Conservation (phyloP, 2,888 invertebrate species). For the Athalia rosae region DNA sequence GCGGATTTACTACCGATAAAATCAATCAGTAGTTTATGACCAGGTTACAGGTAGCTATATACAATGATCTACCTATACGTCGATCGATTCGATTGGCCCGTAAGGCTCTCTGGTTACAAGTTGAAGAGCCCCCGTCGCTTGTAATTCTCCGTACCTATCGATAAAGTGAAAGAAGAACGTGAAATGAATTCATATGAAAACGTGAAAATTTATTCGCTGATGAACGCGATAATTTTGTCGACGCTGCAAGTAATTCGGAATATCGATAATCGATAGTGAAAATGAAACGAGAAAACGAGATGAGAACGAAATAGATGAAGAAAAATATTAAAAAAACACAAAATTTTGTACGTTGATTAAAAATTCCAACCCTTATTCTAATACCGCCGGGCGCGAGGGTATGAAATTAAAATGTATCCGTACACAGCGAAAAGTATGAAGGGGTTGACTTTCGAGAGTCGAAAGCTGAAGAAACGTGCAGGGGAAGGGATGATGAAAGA, state of each 20-base stretch:
- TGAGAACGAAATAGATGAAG: background rate
- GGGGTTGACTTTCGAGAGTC: constrained; percentile 12
- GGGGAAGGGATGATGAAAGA: constrained; percentile 4
- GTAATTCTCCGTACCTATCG: background rate
- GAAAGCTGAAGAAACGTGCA: constrained; percentile 29
- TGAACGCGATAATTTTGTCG: too few species aligned
- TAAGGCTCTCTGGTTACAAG: constrained; percentile 8
- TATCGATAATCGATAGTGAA: too few species aligned
- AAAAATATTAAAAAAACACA: constrained; percentile 16
- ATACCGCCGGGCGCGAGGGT: background rate
- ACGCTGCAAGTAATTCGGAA: too few species aligned
- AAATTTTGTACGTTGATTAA: constrained; percentile 35
- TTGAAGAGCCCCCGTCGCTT: background rate
- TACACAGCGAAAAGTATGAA: constrained; percentile 19
- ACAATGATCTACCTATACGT: constrained; percentile 12
- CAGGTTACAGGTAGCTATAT: constrained; percentile 56
- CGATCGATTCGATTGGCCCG: background rate
- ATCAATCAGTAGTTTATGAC: constrained; percentile 66
- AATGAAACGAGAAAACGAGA: background rate
- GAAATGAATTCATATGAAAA: background rate
- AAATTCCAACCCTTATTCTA: constrained; percentile 27
- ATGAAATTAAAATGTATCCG: constrained; percentile 53
- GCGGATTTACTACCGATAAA: constrained; percentile 69
- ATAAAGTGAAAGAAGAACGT: background rate
- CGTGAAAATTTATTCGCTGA: too few species aligned